Conservation (phyloP, 2,797 vertebrate species). For the Anguilla megastoma region DNA sequence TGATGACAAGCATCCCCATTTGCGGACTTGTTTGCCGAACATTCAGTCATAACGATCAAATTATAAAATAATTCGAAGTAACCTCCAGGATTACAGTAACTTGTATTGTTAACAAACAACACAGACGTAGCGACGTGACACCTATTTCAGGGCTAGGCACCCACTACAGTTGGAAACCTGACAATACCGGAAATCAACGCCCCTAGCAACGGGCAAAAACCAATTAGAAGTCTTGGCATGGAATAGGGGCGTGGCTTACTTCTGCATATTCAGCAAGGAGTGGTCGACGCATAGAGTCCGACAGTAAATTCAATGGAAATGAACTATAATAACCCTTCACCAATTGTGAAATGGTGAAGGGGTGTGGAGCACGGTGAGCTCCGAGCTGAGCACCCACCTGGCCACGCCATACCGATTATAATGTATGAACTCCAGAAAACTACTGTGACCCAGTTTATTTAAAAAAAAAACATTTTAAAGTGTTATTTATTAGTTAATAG, state of each 20-base stretch:
- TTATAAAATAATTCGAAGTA: constrained; percentile 2
- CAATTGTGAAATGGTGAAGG: background rate
- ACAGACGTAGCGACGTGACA: background rate
- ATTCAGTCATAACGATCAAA: constrained; percentile 68
- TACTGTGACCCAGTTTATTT: background rate
- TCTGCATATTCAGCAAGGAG: constrained; percentile 19
- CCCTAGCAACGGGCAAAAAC: constrained; percentile 43
- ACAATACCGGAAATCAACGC: constrained; percentile 58
- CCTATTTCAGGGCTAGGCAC: constrained; percentile 38
- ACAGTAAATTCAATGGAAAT: constrained; percentile 41
- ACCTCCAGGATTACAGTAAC: constrained; percentile 30
- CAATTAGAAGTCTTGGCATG: constrained; percentile 37
- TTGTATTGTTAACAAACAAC: constrained; percentile 38
- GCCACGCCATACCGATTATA: background rate
- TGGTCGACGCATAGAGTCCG: background rate
- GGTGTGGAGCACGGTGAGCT: constrained; percentile 32
- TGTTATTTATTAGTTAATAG: background rate
- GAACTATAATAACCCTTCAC: constrained; percentile 59
- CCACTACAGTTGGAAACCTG: constrained; percentile 50
- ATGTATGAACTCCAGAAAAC: background rate
- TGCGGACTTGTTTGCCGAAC: constrained; percentile 65
- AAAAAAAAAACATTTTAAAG: background rate
- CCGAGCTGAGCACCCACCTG: background rate
- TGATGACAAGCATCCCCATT: constrained; percentile 66
- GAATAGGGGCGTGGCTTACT: background rate